phyloP scores from a whole-genome alignment of 2,888 invertebrate genomes.

The Ectemnius lituratus region DNA sequence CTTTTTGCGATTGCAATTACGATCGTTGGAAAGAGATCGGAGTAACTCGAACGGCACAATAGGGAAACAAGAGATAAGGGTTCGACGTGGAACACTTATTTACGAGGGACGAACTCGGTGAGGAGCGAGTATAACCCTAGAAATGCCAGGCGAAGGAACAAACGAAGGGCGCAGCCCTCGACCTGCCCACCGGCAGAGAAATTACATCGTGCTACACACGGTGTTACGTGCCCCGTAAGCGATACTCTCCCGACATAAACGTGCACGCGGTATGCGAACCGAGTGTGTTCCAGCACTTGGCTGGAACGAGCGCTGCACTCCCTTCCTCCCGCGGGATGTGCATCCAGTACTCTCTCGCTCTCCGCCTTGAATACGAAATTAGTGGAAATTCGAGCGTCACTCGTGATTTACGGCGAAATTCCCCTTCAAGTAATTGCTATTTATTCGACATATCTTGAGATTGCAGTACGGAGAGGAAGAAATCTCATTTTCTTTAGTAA shows the following conservation, averaged over 20 bases:
- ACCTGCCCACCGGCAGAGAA: constrained; percentile 48
- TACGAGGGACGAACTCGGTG: no score
- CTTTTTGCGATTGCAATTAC: constrained; percentile 8
- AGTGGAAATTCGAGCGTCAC: no score
- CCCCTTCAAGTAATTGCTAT: no score
- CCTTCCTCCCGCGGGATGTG: background rate
- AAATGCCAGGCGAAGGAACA: constrained; percentile 56
- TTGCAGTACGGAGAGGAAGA: no score
- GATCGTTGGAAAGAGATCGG: background rate
- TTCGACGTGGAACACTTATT: constrained; percentile 25
- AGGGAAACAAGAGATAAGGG: constrained; percentile 27
- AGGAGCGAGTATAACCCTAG: constrained; percentile 52
- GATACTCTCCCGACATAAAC: constrained; percentile 35
- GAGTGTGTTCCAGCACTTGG: constrained; percentile 20
- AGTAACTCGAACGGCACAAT: constrained; percentile 37
- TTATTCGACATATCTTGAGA: no score
- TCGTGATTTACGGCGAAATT: no score
- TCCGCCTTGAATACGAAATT: no score
- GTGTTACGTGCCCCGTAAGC: constrained; percentile 55
- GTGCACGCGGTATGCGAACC: constrained; percentile 40
- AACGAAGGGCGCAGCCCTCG: constrained; percentile 28
- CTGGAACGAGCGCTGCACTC: background rate
- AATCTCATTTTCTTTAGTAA: no score
- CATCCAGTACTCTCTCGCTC: no score
- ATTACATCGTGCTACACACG: constrained; percentile 53